Percentiles rank a stretch among this genome's conserved stretches.
These are phyloP conservation scores for Pogonognathellus flavescens DNA, from an alignment of 1,140 invertebrate genomes.

Conservation along the genomic window DNA sequence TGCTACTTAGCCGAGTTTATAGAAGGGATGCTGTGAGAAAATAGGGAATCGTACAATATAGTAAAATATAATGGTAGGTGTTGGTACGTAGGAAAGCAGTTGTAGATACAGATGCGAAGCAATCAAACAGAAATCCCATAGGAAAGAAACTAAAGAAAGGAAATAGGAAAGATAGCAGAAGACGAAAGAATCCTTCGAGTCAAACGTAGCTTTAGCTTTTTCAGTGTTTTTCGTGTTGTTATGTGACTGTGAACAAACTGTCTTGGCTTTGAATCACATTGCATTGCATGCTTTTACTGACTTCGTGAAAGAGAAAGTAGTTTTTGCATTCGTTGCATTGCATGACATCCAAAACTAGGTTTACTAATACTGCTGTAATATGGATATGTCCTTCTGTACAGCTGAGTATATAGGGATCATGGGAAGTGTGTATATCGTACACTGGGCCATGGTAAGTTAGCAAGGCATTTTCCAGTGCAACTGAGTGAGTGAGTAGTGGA, in stretches of 20 bases:
- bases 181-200: conserved; percentile 24
- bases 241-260: conserved; percentile 36
- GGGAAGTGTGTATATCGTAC: no score
- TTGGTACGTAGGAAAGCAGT: background rate
- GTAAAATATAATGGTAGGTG: conserved; percentile 4
- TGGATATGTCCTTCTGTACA: background rate
- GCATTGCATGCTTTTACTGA: conserved; percentile 26
- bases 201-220: conserved; percentile 5
- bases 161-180: conserved; percentile 4
- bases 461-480: background rate
- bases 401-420: background rate
- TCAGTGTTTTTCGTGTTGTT: conserved; percentile 30
- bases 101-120: conserved; percentile 15
- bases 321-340: conserved; percentile 26
- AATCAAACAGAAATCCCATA: conserved; percentile 42
- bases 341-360: background rate
- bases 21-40: background rate
- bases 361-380: background rate
- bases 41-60: background rate
- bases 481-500: conserved; percentile 16
- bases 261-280: conserved; percentile 12
- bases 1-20: background rate
- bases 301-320: conserved; percentile 11
- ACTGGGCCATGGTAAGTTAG: no score
- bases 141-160: conserved; percentile 43